Base-by-base conservation (phyloP, 2,113 vertebrate species). In the Theristicus caerulescens region DNA sequence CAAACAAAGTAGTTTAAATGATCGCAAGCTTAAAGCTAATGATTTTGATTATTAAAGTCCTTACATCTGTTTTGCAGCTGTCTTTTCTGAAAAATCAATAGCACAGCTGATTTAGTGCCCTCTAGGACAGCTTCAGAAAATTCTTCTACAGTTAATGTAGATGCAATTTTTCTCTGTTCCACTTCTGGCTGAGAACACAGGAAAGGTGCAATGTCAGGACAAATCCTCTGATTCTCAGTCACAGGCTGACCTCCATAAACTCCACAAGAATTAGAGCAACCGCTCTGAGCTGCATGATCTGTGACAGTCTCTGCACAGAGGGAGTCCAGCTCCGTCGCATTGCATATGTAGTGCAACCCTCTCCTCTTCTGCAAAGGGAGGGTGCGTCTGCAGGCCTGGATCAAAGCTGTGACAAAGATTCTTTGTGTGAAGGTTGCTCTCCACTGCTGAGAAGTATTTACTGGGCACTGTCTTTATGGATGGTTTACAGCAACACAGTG, bases 141-240 rank as follows among this genome's bases (percentile, higher is more conserved):
- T 89, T 89, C 81, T 94, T 85, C 70, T 32, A 57, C 91, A 89
- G 89, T 95, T 95, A 79, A 96, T 34, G 51, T 82, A 93, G 89
- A 67, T 21, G 69, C 57, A 82, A 76, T 91, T 90, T 94, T 95
- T 94, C 93, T 94, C 65, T 91, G 73, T 27, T 93, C 61, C 44
- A 10, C 62, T 91, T 54, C 66, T 82, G 79, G 66, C 85, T 77
- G 67, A 58, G 78, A 90, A 62, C 38, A 77, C 16, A 46, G 46
- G 46, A 73, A 88, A 95, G 93, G 92, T 93, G 93, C 79, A 86
- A 77, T 66, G 85, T 90, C 90, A 94, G 85, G 85, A 92, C 71
- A 93, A 90, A 73, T 51, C 11, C 78, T 54, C 49, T 47, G 54
- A 66, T 83, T 92, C 88, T 70, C 85, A 82, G 46, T 44, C 70